A percentile compares a stretch with the other conserved stretches of the same genome.
Evolutionary conservation across 1,140 invertebrate species (phyloP).

Genomic region (Lithobius niger): DNA sequence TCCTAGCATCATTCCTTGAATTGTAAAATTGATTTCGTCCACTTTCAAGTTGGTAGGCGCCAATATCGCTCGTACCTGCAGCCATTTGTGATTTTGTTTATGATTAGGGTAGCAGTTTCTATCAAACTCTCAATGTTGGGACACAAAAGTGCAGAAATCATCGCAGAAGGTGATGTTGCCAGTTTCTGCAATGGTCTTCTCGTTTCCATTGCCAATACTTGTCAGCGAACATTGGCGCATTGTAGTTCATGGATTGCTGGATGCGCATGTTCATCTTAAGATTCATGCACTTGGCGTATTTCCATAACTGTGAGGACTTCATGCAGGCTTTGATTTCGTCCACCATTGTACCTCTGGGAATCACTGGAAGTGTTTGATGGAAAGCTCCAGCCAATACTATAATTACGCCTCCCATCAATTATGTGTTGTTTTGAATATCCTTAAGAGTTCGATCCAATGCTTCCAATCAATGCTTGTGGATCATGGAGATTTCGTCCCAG

Average conservation of each 20-base stretch:
- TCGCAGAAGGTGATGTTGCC: too few relatives aligned
- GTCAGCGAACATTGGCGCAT: too few relatives aligned
- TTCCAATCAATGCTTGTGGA: constrained; percentile 19
- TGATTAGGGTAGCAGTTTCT: too few relatives aligned
- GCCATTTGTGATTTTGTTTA: constrained; percentile 29
- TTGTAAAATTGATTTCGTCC: constrained; percentile 20
- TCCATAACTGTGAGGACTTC: constrained; percentile 24
- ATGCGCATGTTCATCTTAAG: constrained; percentile 19
- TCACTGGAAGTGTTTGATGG: constrained; percentile 36
- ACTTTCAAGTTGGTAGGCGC: constrained; percentile 30
- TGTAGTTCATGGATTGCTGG: too few relatives aligned
- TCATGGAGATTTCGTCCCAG: constrained; percentile 17
- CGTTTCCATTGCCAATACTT: too few relatives aligned
- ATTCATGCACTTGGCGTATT: constrained; percentile 15
- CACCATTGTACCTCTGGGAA: constrained; percentile 27
- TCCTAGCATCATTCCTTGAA: constrained; percentile 23
- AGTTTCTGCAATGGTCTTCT: too few relatives aligned
- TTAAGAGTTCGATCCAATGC: constrained; percentile 24
- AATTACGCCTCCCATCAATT: constrained; percentile 24
- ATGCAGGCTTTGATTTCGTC: constrained; percentile 32
- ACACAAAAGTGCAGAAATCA: too few relatives aligned
- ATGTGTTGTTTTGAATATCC: constrained; percentile 22
- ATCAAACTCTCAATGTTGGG: too few relatives aligned
- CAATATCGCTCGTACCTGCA: constrained; percentile 12
- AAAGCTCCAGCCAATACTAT: constrained; percentile 33